Base-by-base conservation (phyloP, 2,888 invertebrate genomes). In the Scelioninae gen. 1 region DNA sequence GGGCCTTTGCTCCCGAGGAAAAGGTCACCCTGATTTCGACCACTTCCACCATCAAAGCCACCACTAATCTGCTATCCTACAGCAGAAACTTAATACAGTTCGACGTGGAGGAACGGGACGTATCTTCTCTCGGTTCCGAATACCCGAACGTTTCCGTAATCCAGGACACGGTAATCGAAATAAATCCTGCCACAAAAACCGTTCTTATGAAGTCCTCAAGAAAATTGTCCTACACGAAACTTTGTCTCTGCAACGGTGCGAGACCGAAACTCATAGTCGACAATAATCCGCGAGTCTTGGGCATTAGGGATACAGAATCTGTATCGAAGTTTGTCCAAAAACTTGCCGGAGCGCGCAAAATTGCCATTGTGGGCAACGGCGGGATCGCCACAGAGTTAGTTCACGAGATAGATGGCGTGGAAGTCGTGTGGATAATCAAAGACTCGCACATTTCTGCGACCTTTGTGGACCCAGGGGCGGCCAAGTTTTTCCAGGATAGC, bases 361-460 rank as follows among this genome's bases (percentile, higher is more conserved):
- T 99, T 88, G 92, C 97, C 0, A 94, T 99, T 53, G 95, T 99
- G 62, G 99, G 99, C 8, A 99, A 99, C 94, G 99, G 99, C 38
- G 99, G 99, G 11, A 99, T 99, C 89, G 99, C 99, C 49, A 98
- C 98, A 47, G 99, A 99, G 94, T 93, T 99, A 86, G 96, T 97
- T 69, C 96, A 97, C 92, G 98, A 98, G 90, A 94, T 98, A 13
- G 94, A 94, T 90, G 95, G 96, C 15, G 94, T 98, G 62, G 95
- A 98, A 90, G 95, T 99, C 62, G 93, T 98, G 79, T 99, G 99
- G 99, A 95, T 97, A 0, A 95, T 99, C 56, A 97, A 97, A 92
- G 98, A 99, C 93, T 95, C 95, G 84, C 97, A 97, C 85, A 98
- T 99, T 88, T 96, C 97, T 11, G 96, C 98, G 11, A 97, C 98